Conservation (phyloP, 2,113 vertebrate species). For the Mormyrus lacerda region DNA sequence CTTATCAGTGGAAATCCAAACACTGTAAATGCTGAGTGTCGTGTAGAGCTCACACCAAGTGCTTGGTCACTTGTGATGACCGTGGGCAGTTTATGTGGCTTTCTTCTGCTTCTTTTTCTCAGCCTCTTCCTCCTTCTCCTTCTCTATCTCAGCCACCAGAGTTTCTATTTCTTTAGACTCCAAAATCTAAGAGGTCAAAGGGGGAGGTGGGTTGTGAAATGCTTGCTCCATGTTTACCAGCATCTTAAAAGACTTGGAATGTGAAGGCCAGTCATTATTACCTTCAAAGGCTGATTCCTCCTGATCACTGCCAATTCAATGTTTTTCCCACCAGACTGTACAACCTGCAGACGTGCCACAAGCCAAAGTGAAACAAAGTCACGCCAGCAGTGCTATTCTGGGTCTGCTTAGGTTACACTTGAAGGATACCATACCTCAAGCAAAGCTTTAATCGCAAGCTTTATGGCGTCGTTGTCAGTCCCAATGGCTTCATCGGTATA, state of each 20-base stretch:
- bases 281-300: constrained; percentile 69
- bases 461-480: constrained; percentile 63
- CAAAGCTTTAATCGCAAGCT: constrained; percentile 72
- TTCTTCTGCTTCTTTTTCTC: constrained; percentile 76
- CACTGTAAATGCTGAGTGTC: background rate
- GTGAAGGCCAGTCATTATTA: constrained; percentile 28
- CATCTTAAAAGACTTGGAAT: background rate
- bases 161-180: constrained; percentile 70
- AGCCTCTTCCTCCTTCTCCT: constrained; percentile 66
- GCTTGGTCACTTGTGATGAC: background rate
- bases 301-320: constrained; percentile 66
- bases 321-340: constrained; percentile 74
- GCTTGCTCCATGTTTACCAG: background rate
- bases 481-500: constrained; percentile 66
- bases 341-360: constrained; percentile 40
- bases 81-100: constrained; percentile 41
- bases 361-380: background rate
- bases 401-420: background rate
- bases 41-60: background rate
- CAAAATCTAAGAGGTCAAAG: constrained; percentile 56
- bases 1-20: constrained; percentile 12
- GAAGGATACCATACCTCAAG: constrained; percentile 60
- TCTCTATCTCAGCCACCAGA: constrained; percentile 65
- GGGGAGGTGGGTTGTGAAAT: background rate
- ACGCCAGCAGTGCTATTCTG: background rate